Base-by-base conservation (phyloP, 2,888 invertebrate genomes). In the Meloe dianella region DNA sequence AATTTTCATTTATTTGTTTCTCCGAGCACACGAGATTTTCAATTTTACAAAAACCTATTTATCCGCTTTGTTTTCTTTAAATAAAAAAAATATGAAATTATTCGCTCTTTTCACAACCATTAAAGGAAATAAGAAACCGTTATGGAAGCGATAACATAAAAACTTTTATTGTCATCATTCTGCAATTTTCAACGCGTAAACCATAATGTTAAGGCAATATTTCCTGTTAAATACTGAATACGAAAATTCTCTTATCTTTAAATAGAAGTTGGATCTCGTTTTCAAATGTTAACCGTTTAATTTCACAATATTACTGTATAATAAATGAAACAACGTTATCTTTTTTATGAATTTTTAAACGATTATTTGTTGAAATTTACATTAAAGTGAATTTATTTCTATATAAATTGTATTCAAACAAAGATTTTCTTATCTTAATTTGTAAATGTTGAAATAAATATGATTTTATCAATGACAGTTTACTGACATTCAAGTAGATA, bases 401-500 rank as follows among this genome's bases (percentile, higher is more conserved):
- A 47, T 22, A 8, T 20, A 20, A 47, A 8, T 20, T 17, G 8
- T 41, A 22, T 22, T 20, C 4, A 51, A 51, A 22, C 10, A n/a
- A 51, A 51, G 10, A 51, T 22, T 10, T 51, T 22, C 10, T 51
- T 9, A 22, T 22, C 10, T 22, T 4, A 10, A 22, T 24, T 54
- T 24, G 54, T 54, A 54, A 54, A 24, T 54, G 54, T 54, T 54
- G 27, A n/a, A 24, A 27, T 54, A 27, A 54, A 78, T 78, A 71
- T 69, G 73, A 77, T 75, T 75, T 75, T 77, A 78, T 75, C 76
- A 73, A 70, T 71, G 76, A 74, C 74, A 75, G 72, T 73, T 70
- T 75, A 76, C 74, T 75, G 77, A 73, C 75, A 75, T 75, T 75
- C 77, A 76, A 76, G 74, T 72, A 77, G 78, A 78, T 78, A 75